Evolutionary conservation across 2,888 invertebrate genomes (phyloP), one percentile per base, ranked within the genome.

Genomic region (Mellilla xanthometata): DNA sequence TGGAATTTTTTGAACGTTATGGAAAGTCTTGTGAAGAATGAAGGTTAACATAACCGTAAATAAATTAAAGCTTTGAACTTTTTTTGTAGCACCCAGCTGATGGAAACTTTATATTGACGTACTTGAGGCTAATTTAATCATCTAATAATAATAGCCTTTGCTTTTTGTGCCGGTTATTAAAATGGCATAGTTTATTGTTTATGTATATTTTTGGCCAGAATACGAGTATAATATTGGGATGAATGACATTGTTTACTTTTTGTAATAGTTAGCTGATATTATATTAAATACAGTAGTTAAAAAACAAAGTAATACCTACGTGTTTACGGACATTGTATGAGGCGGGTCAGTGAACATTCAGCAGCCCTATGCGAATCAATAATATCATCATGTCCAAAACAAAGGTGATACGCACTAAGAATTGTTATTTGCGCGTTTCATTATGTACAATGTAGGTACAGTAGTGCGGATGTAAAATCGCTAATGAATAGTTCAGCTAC

Each of bases 401-500:
- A 24, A 24, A 24, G 8, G 1, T 24, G 19, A 24, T 24, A 7
- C 8, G 24, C n/a, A n/a, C 8, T 24, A 1, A 19, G 11, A 31
- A 38, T 39, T 26, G 22, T 45, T 57, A 50, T 57, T 52, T 52
- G 43, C 31, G 28, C 30, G 28, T 48, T 48, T 47, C 28, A 51
- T 53, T 53, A n/a, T n/a, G n/a, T n/a, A 46, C 30, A 28, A 26
- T 26, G 8, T 24, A 24, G 8, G n/a, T 24, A 35, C 10, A 23
- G 6, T 26, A 48, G 49, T 40, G 45, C 57, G 54, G 50, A 57
- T 55, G 40, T 45, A n/a, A 32, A 8, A 24, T 34, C 11, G 49
- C 48, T 47, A 58, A 58, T 49, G 33, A 47, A 44, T 13, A 32
- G 39, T 11, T 45, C 36, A 36, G 43, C 35, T n/a, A 27, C 12